Conservation (phyloP, 1,140 invertebrate species). For the Wiebesia pumilae region DNA sequence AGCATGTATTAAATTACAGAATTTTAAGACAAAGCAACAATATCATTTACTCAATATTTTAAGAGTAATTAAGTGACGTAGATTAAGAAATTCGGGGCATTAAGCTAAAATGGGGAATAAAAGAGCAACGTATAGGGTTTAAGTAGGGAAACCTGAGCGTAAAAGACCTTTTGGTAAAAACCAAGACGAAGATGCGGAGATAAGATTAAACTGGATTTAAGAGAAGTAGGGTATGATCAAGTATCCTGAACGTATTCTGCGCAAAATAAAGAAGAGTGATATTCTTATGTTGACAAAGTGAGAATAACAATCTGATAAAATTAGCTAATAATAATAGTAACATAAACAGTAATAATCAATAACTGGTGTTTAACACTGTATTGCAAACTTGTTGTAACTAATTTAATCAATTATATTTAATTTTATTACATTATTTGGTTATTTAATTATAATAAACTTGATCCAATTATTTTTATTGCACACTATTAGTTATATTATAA, state of each 20-base stretch:
- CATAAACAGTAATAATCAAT: not conserved
- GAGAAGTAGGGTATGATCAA: not conserved
- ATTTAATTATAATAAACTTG: too few relatives aligned
- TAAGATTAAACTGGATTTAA: not conserved
- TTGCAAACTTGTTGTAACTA: too few relatives aligned
- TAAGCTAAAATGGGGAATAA: not conserved
- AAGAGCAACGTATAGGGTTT: not conserved
- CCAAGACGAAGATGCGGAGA: not conserved
- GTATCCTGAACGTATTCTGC: not conserved
- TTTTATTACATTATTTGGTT: too few relatives aligned
- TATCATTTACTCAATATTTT: not conserved
- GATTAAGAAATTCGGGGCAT: not conserved
- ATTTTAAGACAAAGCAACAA: not conserved
- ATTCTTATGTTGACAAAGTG: not conserved
- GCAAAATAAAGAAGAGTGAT: not conserved
- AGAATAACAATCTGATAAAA: not conserved
- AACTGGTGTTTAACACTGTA: not conserved
- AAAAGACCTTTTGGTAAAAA: not conserved
- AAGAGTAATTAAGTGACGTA: constrained; percentile 3
- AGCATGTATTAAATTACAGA: not conserved
- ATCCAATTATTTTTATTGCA: too few relatives aligned
- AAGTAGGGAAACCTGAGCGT: not conserved
- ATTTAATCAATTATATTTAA: too few relatives aligned
- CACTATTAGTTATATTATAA: too few relatives aligned
- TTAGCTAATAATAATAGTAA: not conserved